Conservation (phyloP, 2,113 vertebrate genomes). For the Cheirogaleus medius region DNA sequence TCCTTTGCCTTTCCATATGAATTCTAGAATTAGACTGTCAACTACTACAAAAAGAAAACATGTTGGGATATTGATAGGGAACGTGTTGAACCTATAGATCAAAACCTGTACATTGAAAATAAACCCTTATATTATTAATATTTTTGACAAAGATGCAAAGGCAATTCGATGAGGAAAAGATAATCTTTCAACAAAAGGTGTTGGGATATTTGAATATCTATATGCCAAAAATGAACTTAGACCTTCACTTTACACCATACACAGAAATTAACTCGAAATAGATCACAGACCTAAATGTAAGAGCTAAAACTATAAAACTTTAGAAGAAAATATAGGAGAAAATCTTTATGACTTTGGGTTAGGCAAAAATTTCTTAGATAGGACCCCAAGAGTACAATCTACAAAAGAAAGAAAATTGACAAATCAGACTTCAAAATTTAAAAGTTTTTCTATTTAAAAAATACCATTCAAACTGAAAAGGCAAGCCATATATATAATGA, state of each 20-base stretch:
- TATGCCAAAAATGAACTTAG: no score
- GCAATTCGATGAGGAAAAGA: neutral
- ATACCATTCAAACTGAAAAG: neutral
- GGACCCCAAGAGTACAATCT: neutral
- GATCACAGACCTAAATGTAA: neutral
- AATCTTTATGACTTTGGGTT: neutral
- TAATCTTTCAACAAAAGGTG: no score
- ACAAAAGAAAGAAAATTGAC: neutral
- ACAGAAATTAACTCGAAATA: neutral
- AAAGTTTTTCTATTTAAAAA: neutral
- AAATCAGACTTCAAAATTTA: neutral
- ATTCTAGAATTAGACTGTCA: neutral
- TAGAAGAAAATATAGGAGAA: neutral
- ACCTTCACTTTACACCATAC: no score
- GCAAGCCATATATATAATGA: neutral
- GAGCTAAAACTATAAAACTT: neutral
- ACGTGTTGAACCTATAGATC: neutral
- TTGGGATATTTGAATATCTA: no score
- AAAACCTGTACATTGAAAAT: neutral
- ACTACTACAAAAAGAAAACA: neutral
- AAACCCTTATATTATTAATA: neutral
- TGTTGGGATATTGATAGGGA: neutral
- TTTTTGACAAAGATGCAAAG: neutral
- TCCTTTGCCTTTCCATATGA: neutral
- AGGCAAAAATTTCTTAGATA: neutral